phyloP scores from a whole-genome alignment of 2,888 invertebrate species.

The Scaeva pyrastri region DNA sequence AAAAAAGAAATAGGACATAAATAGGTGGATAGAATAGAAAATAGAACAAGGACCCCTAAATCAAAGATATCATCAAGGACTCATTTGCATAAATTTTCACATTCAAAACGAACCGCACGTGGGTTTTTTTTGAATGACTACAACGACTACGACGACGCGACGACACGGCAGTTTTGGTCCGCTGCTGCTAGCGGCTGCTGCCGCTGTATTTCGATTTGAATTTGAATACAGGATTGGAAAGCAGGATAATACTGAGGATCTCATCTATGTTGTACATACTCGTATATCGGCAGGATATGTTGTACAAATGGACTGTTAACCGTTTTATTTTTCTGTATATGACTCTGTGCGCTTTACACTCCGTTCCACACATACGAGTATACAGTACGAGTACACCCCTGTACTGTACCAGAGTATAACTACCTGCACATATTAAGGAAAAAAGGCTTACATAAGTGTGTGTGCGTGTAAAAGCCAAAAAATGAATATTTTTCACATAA shows the following conservation, averaged over 20 bases:
- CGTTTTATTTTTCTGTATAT: slow-evolving; percentile 39
- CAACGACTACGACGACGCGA: too few relatives aligned
- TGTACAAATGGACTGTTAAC: slow-evolving; percentile 52
- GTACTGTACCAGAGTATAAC: background rate
- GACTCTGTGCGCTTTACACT: slow-evolving; percentile 1
- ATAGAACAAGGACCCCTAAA: slow-evolving; percentile 37
- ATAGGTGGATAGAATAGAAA: slow-evolving; percentile 1
- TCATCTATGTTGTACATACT: too few relatives aligned
- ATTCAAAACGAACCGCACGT: slow-evolving; percentile 32
- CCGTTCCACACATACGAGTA: slow-evolving; percentile 8
- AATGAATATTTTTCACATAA: slow-evolving; percentile 69
- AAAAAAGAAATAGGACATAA: slow-evolving; percentile 10
- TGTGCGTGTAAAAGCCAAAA: slow-evolving; percentile 70
- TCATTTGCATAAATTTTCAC: slow-evolving; percentile 50
- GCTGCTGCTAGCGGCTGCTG: background rate
- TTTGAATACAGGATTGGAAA: slow-evolving; percentile 31
- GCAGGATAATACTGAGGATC: background rate
- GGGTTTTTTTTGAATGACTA: background rate
- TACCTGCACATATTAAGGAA: slow-evolving; percentile 3
- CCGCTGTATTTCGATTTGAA: slow-evolving; percentile 16
- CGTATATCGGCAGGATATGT: slow-evolving; percentile 55
- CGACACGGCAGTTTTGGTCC: background rate
- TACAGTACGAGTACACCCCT: too few relatives aligned
- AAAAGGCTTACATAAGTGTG: slow-evolving; percentile 58
- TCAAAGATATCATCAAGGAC: slow-evolving; percentile 25